These are phyloP conservation scores for Hecatera dysodea DNA, from an alignment of 2,888 invertebrate species.

Conservation along the genomic window DNA sequence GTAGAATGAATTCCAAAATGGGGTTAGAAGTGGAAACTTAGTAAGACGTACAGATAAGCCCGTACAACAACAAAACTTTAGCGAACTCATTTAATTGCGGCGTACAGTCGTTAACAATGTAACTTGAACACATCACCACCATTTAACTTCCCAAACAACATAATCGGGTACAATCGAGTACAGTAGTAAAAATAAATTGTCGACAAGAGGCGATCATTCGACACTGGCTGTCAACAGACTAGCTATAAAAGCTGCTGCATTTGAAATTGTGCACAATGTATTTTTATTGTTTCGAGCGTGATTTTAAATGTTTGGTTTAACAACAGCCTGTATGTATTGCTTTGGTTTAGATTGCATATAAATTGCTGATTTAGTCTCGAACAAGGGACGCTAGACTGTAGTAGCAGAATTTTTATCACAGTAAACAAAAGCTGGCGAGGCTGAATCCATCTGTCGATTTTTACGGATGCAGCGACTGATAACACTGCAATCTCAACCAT, in stretches of 20 bases:
- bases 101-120: constrained; percentile 59
- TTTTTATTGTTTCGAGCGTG: constrained; percentile 56
- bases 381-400: too few species aligned
- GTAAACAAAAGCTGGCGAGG: too few species aligned
- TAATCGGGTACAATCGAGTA: constrained; percentile 57
- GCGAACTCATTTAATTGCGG: constrained; percentile 43
- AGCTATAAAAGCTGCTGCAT: constrained; percentile 49
- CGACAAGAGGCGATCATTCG: constrained; percentile 53
- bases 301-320: constrained; percentile 49
- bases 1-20: constrained; percentile 42
- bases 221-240: constrained; percentile 37
- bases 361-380: background rate
- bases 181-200: constrained; percentile 62
- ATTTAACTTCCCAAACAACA: constrained; percentile 57
- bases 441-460: background rate
- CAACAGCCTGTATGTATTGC: constrained; percentile 25
- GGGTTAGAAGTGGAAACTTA: constrained; percentile 19
- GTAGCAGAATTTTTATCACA: background rate
- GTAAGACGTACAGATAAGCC: constrained; percentile 40
- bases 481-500: background rate
- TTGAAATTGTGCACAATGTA: constrained; percentile 55
- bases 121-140: constrained; percentile 53
- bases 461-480: background rate
- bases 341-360: constrained; percentile 9
- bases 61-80: constrained; percentile 45